Conservation (phyloP, 1,140 invertebrate species). For the Pinna nobilis region DNA sequence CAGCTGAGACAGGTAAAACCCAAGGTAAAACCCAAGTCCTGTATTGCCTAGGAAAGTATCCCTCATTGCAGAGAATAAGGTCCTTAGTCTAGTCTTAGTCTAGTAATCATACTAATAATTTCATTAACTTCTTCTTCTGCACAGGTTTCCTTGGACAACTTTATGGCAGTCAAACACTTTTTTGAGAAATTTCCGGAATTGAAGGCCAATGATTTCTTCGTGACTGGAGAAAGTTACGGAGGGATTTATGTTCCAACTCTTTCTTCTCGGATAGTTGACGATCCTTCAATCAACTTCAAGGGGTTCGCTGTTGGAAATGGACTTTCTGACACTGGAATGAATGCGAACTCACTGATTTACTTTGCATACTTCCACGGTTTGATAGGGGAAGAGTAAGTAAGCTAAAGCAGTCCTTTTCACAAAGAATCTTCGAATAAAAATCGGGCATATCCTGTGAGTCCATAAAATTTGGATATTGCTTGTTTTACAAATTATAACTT, state of each 20-base stretch:
- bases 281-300: slow-evolving; percentile 72
- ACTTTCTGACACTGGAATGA: slow-evolving; percentile 70
- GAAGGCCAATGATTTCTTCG: slow-evolving; percentile 77
- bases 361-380: slow-evolving; percentile 78
- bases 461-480: no score
- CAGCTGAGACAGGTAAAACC: no score
- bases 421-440: no score
- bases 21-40: no score
- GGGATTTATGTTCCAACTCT: slow-evolving; percentile 79
- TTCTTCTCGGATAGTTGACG: slow-evolving; percentile 74
- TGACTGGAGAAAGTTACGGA: slow-evolving; percentile 91
- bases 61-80: no score
- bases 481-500: no score
- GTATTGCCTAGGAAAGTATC: no score
- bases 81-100: no score
- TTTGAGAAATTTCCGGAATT: slow-evolving; percentile 77
- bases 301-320: slow-evolving; percentile 79
- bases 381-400: slow-evolving; percentile 70
- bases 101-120: no score
- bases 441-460: no score
- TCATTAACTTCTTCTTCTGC: no score
- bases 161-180: slow-evolving; percentile 76
- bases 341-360: slow-evolving; percentile 76
- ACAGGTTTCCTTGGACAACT: slow-evolving; percentile 71
- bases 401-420: no score